These are phyloP conservation scores for Rissa tridactyla DNA, from an alignment of 2,113 vertebrate species.

Conservation along the genomic window DNA sequence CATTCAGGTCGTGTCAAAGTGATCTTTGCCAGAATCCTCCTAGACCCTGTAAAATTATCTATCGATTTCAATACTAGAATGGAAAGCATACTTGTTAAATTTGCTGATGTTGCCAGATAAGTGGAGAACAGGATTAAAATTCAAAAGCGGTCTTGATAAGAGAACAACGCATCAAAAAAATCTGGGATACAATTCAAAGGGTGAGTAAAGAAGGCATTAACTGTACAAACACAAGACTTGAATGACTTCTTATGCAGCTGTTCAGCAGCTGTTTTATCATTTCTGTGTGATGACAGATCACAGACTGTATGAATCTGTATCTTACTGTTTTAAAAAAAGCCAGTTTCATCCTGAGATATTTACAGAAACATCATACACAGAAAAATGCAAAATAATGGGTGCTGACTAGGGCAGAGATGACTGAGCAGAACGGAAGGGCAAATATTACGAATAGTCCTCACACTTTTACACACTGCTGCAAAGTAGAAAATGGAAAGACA, in stretches of 20 bases:
- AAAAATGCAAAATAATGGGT: not conserved
- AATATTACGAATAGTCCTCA: not conserved
- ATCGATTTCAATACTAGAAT: not conserved
- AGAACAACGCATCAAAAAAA: not conserved
- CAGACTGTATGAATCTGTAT: not conserved
- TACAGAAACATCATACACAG: not conserved
- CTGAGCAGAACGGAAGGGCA: not conserved
- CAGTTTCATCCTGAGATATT: not conserved
- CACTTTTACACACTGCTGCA: not conserved
- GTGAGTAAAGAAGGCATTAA: not conserved
- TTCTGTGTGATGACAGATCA: not conserved
- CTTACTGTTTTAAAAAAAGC: not conserved
- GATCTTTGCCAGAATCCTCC: not conserved
- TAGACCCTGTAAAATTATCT: constrained; percentile 17
- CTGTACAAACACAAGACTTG: not conserved
- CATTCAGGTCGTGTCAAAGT: not conserved
- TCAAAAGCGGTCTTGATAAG: not conserved
- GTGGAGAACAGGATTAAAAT: constrained; percentile 16
- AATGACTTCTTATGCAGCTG: not conserved
- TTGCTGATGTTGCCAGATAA: constrained; percentile 17
- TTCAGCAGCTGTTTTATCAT: not conserved
- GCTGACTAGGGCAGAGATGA: not conserved
- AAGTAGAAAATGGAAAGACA: not conserved
- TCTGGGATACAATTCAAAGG: not conserved
- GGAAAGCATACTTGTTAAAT: constrained; percentile 6